Base-by-base conservation (phyloP, 2,888 invertebrate species). In the Podotricha telesiphe region DNA sequence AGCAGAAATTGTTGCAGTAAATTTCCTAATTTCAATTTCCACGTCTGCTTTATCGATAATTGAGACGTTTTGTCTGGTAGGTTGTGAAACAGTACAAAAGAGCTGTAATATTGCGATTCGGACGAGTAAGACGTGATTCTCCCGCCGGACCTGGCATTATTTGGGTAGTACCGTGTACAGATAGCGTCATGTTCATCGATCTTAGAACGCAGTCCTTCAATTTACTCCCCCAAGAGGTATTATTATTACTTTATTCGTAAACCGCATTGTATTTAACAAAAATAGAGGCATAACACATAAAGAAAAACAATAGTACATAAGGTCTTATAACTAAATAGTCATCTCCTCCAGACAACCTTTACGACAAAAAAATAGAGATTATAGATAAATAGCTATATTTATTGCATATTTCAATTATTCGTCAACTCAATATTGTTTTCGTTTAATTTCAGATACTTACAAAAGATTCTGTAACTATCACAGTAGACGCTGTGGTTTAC, bases 401-500 rank as follows among this genome's bases (percentile, higher is more conserved):
- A 11, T 11, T 20, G 17, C 20, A n/a, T 4, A 3, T 28, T 53
- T 53, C 4, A n/a, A 20, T 1, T 40, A 20, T 28, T 28, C 28
- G 6, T 28, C 28, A 28, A 28, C 28, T 28, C 28, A 28, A 28
- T 62, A 34, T 62, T 47, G 17, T n/a, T 40, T 40, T 17, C 47
- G 17, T 62, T 48, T 20, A 3, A 47, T 98, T 94, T 96, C 77
- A 97, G 97, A 67, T 86, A 62, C 79, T 87, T 45, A 87, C 86
- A 50, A 97, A 96, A 91, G 98, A 98, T 86, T 97, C 96, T 5
- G 98, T 98, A n/a, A 98, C 98, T 0, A 97, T 98, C 1, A 96
- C 96, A 5, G 97, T 98, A 7, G 98, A 98, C 83, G 98, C 98
- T 0, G 95, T 96, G 15, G 95, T 96, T 63, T 96, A 96, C 83